phyloP scores from a whole-genome alignment of 2,113 vertebrate species.

The Vanacampus margaritifer region DNA sequence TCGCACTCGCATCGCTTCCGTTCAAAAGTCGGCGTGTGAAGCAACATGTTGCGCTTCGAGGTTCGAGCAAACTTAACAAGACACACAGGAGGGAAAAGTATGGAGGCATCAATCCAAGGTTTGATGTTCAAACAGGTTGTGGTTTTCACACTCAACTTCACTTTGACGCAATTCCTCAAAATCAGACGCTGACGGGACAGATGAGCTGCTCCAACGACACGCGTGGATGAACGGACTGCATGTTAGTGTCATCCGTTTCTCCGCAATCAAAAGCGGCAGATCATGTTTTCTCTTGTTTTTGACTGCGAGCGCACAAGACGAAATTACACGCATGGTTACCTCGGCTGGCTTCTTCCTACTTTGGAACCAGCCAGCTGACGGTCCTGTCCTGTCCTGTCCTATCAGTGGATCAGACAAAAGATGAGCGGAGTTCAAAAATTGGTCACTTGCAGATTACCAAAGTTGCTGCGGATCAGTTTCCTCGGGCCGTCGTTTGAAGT shows the following conservation, averaged over 20 bases:
- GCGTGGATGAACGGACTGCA: slow-evolving; percentile 29
- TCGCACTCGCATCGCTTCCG: background rate
- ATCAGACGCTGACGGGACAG: slow-evolving; percentile 35
- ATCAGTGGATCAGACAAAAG: slow-evolving; percentile 50
- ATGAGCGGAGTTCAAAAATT: slow-evolving; percentile 60
- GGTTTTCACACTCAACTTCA: slow-evolving; percentile 49
- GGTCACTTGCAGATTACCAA: slow-evolving; percentile 64
- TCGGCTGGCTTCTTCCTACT: slow-evolving; percentile 31
- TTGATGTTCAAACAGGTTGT: slow-evolving; percentile 44
- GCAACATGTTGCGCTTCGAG: background rate
- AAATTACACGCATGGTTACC: slow-evolving; percentile 16
- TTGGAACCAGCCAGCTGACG: slow-evolving; percentile 26
- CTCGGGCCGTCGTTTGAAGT: slow-evolving; percentile 51
- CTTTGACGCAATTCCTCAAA: slow-evolving; percentile 49
- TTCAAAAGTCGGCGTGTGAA: background rate
- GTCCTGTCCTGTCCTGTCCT: slow-evolving; percentile 16
- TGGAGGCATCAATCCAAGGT: slow-evolving; percentile 26
- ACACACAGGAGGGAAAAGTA: background rate
- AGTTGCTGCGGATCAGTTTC: slow-evolving; percentile 59
- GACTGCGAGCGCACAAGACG: slow-evolving; percentile 10
- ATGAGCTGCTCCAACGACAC: slow-evolving; percentile 38
- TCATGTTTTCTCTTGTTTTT: slow-evolving; percentile 22
- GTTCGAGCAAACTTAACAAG: background rate
- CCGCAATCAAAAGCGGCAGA: slow-evolving; percentile 16
- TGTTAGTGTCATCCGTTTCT: slow-evolving; percentile 25